Conservation (phyloP, 1,140 invertebrate species). For the Heliconius hermathena region DNA sequence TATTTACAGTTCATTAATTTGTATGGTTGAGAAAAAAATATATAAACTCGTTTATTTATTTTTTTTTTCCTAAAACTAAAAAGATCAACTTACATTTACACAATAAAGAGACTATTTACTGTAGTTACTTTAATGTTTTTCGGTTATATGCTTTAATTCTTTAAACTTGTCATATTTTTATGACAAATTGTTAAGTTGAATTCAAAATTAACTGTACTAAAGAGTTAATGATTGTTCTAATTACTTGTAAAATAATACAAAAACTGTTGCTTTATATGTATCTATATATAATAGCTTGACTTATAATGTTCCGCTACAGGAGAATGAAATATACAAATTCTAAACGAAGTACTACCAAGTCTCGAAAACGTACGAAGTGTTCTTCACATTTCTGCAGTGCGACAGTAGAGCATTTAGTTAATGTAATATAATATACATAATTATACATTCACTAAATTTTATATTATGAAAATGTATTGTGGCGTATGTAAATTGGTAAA, state of each 20-base stretch:
- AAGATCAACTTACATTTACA: not conserved
- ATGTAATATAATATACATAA: not conserved
- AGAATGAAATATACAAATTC: constrained; percentile 57
- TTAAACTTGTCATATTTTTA: not conserved
- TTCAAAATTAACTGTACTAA: not conserved
- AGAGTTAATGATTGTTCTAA: constrained; percentile 23
- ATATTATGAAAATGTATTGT: too few species aligned
- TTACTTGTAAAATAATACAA: constrained; percentile 32
- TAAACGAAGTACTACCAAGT: constrained; percentile 51
- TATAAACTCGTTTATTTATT: not conserved
- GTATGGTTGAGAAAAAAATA: too few species aligned
- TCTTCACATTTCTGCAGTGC: constrained; percentile 32
- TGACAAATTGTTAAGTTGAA: not conserved
- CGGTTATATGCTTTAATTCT: not conserved
- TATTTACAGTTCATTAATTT: too few species aligned
- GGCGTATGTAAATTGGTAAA: too few species aligned
- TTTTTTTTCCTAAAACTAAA: not conserved
- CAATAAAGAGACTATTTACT: not conserved
- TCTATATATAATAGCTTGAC: constrained; percentile 32
- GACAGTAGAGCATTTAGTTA: constrained; percentile 3
- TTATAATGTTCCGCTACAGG: constrained; percentile 45
- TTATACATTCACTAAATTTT: not conserved
- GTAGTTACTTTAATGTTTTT: not conserved
- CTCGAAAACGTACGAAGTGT: constrained; percentile 58
- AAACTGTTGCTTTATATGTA: constrained; percentile 19